Evolutionary conservation across 2,888 invertebrate species (phyloP).

Genomic region (Dynastes hyllus): DNA sequence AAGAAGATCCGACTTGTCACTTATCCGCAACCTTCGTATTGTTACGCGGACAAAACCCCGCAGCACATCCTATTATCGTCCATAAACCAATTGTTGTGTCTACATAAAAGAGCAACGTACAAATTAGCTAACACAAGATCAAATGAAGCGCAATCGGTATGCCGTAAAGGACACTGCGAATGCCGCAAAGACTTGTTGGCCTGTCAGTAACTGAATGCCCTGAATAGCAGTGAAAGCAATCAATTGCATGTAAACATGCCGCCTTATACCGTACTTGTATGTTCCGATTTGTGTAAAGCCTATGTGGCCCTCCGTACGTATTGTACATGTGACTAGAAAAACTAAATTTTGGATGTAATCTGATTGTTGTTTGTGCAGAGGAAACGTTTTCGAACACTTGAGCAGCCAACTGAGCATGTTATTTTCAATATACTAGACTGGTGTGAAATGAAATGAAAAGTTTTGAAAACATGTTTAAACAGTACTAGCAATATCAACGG

Average conservation of each 20-base stretch:
- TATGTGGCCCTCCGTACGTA: background rate
- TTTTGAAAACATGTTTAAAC: background rate
- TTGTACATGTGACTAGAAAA: background rate
- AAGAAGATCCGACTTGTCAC: slow-evolving; percentile 36
- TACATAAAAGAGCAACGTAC: slow-evolving; percentile 39
- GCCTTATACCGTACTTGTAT: slow-evolving; percentile 46
- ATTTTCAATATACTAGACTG: background rate
- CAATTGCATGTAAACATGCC: slow-evolving; percentile 58
- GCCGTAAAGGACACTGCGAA: slow-evolving; percentile 54
- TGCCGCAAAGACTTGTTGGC: slow-evolving; percentile 59
- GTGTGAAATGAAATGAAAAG: background rate
- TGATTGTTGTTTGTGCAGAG: slow-evolving; percentile 13
- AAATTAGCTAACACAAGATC: slow-evolving; percentile 37
- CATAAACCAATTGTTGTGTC: slow-evolving; percentile 40
- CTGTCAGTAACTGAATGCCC: slow-evolving; percentile 58
- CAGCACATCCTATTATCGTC: slow-evolving; percentile 41
- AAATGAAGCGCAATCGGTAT: slow-evolving; percentile 49
- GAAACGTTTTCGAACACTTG: slow-evolving; percentile 11
- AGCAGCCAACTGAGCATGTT: slow-evolving; percentile 18
- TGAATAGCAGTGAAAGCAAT: slow-evolving; percentile 58
- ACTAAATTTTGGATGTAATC: slow-evolving; percentile 34
- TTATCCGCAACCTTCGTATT: slow-evolving; percentile 20
- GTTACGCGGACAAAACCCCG: slow-evolving; percentile 10
- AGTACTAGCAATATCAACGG: too few species aligned
- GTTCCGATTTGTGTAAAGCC: background rate